A percentile compares a stretch with the other conserved stretches of the same genome.
phyloP scores from a whole-genome alignment of 2,113 vertebrate genomes.

The Hyla sarda region DNA sequence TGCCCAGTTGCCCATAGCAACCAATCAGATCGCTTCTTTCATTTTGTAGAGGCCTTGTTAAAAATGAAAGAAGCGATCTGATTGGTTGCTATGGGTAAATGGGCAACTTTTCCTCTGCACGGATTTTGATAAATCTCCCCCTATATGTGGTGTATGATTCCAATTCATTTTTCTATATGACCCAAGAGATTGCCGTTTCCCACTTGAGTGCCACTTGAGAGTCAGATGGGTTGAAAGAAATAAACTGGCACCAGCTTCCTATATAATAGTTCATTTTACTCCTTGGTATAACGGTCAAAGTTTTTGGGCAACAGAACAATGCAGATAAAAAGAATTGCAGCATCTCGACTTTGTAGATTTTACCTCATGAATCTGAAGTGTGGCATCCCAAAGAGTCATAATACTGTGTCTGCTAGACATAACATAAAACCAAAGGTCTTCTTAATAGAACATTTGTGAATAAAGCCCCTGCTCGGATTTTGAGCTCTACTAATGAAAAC shows the following conservation, averaged over 20 bases:
- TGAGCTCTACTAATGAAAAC: constrained; percentile 11
- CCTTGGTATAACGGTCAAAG: not conserved
- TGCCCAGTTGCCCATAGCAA: no score
- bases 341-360: not conserved
- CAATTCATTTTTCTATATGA: not conserved
- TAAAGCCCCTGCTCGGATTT: constrained; percentile 3
- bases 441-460: constrained; percentile 25
- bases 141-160: no score
- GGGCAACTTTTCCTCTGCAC: no score
- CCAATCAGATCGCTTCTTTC: no score
- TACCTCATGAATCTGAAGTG: constrained; percentile 14
- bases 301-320: constrained; percentile 6
- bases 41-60: no score
- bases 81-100: no score
- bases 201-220: not conserved
- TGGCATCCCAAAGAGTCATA: constrained; percentile 33
- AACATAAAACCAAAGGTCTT: constrained; percentile 31
- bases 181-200: not conserved
- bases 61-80: no score
- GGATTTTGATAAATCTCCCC: no score
- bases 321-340: not conserved
- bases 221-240: not conserved
- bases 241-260: not conserved
- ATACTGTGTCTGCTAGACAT: constrained; percentile 36
- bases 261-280: not conserved